Conservation (phyloP, 2,113 vertebrate species). For the Misgurnus mizolepis region DNA sequence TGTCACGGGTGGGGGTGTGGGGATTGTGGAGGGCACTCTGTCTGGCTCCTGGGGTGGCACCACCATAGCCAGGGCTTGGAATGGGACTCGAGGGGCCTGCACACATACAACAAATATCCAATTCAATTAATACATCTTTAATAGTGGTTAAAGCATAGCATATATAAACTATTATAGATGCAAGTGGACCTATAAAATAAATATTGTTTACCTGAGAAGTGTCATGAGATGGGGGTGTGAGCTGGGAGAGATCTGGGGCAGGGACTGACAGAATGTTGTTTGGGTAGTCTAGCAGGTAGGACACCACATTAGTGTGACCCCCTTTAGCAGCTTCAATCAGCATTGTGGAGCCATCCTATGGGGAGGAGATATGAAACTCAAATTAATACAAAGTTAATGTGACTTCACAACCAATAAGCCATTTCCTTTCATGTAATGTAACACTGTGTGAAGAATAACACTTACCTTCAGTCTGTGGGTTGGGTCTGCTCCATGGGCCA, state of each 20-base stretch:
- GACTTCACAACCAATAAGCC: not conserved
- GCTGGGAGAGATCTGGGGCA: constrained; percentile 89
- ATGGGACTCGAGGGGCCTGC: constrained; percentile 95
- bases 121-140: not conserved
- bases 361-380: constrained; percentile 23
- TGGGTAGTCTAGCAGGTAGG: constrained; percentile 97
- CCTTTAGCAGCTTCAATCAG: constrained; percentile 99
- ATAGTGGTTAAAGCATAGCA: not conserved
- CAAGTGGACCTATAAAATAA: not conserved
- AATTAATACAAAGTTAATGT: not conserved
- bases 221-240: constrained; percentile 95
- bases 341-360: constrained; percentile 97
- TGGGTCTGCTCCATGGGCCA: constrained; percentile 96
- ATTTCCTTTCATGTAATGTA: not conserved
- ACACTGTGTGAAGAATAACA: not conserved
- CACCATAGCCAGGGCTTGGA: constrained; percentile 97
- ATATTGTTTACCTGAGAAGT: constrained; percentile 88
- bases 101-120: constrained; percentile 4
- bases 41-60: constrained; percentile 98
- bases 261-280: constrained; percentile 95
- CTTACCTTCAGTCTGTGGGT: constrained; percentile 97
- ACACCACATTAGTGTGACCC: constrained; percentile 98
- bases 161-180: not conserved
- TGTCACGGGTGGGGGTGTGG: constrained; percentile 82
- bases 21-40: constrained; percentile 87